Percentiles rank a stretch among this genome's conserved stretches.
Evolutionary conservation across 2,113 vertebrate species (phyloP).

Genomic region (Nyctibius bracteatus): DNA sequence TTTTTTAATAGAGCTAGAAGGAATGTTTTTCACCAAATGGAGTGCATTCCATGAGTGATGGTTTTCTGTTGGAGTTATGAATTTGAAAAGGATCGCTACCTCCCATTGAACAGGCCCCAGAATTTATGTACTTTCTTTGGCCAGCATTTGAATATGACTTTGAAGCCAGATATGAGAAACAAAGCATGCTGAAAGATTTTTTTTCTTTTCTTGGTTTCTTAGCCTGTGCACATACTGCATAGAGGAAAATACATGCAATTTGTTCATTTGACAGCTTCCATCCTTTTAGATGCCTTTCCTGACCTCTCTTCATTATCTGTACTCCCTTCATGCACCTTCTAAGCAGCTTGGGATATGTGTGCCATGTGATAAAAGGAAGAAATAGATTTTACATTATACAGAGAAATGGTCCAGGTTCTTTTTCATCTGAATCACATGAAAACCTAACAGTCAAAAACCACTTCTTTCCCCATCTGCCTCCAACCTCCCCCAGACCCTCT

Average conservation of each 20-base stretch:
- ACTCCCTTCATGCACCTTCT: conserved; percentile 1
- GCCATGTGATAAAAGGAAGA: neutral
- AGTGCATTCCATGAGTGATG: conserved; percentile 2
- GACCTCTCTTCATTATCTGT: neutral
- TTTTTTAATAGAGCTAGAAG: neutral
- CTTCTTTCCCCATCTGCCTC: neutral
- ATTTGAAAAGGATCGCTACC: conserved; percentile 35
- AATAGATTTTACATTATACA: neutral
- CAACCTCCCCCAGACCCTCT: neutral
- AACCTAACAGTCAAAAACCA: neutral
- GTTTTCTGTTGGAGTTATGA: conserved; percentile 25
- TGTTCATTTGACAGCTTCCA: conserved; percentile 16
- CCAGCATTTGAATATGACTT: neutral
- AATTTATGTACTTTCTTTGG: conserved; percentile 64
- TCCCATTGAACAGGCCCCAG: conserved; percentile 20
- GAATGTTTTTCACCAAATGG: conserved; percentile 8
- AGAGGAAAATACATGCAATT: neutral
- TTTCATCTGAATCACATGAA: neutral
- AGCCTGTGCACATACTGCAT: neutral
- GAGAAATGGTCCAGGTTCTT: neutral
- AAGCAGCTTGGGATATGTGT: neutral
- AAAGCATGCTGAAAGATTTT: conserved; percentile 8
- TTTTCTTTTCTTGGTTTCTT: conserved; percentile 1
- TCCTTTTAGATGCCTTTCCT: conserved; percentile 2
- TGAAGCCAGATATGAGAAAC: conserved; percentile 18